Percentiles rank a stretch among this genome's conserved stretches.
Conservation (phyloP, 1,140 invertebrate genomes). For the Eupristina koningsbergeri region DNA sequence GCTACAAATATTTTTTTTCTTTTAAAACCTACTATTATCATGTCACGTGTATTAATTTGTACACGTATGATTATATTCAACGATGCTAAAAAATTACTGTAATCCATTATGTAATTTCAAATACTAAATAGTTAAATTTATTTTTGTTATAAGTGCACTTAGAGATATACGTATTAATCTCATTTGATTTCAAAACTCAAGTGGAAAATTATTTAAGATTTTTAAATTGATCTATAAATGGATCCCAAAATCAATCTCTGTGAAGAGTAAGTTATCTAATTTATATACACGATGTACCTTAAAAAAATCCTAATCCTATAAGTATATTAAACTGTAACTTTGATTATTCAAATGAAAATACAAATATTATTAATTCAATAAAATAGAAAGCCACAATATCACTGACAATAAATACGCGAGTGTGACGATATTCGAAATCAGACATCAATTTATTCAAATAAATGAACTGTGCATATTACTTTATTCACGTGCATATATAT, state of each 20-base stretch:
- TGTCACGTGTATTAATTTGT: too few species aligned
- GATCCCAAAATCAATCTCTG: slow-evolving; percentile 36
- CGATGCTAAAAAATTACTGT: not conserved
- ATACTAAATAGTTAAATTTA: slow-evolving; percentile 26
- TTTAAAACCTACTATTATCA: not conserved
- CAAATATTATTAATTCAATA: not conserved
- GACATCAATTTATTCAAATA: not conserved
- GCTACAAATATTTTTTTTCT: not conserved
- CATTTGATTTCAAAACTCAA: slow-evolving; percentile 14
- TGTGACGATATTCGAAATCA: not conserved
- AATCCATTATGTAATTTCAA: slow-evolving; percentile 8
- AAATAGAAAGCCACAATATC: slow-evolving; percentile 5
- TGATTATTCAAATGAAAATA: not conserved
- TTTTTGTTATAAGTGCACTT: slow-evolving; percentile 25
- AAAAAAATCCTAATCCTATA: not conserved
- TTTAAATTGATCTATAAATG: slow-evolving; percentile 38
- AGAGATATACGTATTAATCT: slow-evolving; percentile 25
- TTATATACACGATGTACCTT: not conserved
- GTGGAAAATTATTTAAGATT: slow-evolving; percentile 35
- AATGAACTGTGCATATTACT: too few species aligned
- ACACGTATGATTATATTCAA: not conserved
- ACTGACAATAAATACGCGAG: not conserved
- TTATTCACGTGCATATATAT: too few species aligned
- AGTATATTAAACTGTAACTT: not conserved
- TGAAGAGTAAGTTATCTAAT: slow-evolving; percentile 30